phyloP scores from a whole-genome alignment of 2,797 vertebrate genomes.

The Pseudochirops corinnae region DNA sequence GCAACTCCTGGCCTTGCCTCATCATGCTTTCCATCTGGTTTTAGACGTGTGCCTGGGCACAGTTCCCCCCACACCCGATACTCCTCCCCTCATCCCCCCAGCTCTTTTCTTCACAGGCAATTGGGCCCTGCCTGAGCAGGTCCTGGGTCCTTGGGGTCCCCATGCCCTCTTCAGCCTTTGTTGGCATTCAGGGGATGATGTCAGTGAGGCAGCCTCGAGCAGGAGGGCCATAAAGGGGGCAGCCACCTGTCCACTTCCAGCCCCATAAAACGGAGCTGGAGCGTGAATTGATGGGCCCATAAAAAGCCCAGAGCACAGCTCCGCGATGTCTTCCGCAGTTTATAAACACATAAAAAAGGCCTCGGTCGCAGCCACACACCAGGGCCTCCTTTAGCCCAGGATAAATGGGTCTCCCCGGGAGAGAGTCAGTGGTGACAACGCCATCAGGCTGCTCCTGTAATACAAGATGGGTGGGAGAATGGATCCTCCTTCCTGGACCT shows the following conservation, averaged over 20 bases:
- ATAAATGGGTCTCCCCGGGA: slow-evolving; percentile 21
- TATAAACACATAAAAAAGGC: slow-evolving; percentile 75
- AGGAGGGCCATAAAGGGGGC: slow-evolving; percentile 20
- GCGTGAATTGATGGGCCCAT: slow-evolving; percentile 67
- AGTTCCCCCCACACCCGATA: background rate
- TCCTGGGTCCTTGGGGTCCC: background rate
- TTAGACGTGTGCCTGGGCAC: background rate
- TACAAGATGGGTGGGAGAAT: background rate
- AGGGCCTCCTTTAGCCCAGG: slow-evolving; percentile 21
- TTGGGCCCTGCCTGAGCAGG: background rate
- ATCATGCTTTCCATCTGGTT: background rate
- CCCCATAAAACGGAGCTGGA: slow-evolving; percentile 49
- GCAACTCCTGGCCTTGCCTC: background rate
- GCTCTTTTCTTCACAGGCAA: background rate
- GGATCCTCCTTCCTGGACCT: background rate
- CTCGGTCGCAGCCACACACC: slow-evolving; percentile 27
- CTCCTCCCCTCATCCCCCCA: background rate
- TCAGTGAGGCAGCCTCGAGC: background rate
- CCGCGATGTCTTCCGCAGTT: slow-evolving; percentile 36
- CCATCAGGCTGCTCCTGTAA: background rate
- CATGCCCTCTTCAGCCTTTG: background rate
- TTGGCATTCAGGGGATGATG: background rate
- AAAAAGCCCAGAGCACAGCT: slow-evolving; percentile 58
- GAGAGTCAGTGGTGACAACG: background rate
- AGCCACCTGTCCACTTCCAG: slow-evolving; percentile 42